A percentile compares a stretch with the other conserved stretches of the same genome.
Conservation (phyloP, 2,888 invertebrate genomes). For the Drepana falcataria region DNA sequence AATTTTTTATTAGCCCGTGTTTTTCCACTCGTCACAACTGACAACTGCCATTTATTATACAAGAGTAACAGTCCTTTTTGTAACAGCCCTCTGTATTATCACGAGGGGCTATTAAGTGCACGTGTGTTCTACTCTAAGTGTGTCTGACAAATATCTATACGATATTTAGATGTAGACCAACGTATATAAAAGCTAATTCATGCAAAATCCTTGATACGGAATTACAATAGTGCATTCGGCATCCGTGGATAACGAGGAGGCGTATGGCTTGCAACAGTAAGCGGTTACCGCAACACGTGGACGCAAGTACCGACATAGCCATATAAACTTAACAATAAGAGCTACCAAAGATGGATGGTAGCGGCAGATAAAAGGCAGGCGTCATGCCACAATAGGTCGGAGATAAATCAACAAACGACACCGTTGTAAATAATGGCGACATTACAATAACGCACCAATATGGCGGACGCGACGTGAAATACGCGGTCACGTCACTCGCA, state of each 20-base stretch:
- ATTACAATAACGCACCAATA: constrained; percentile 6
- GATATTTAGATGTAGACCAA: too few species aligned
- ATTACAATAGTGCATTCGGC: too few species aligned
- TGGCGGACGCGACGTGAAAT: constrained; percentile 2
- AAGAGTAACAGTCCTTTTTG: constrained; percentile 1
- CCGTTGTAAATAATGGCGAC: constrained; percentile 3
- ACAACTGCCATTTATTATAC: constrained; percentile 1
- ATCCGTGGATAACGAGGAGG: too few species aligned
- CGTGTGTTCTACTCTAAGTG: not conserved
- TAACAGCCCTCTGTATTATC: not conserved
- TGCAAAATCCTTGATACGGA: too few species aligned
- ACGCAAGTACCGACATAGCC: too few species aligned
- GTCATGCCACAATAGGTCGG: constrained; percentile 4
- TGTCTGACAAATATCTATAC: too few species aligned
- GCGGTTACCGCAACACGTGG: too few species aligned
- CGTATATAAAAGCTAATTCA: too few species aligned
- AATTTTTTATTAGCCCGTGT: not conserved
- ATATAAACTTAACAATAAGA: not conserved
- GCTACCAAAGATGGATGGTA: not conserved
- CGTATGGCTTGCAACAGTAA: too few species aligned
- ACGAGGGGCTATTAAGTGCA: not conserved
- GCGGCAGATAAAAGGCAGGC: constrained; percentile 4
- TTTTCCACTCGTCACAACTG: not conserved
- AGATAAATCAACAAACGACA: constrained; percentile 7
- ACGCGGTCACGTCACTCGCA: not conserved